Percentiles rank a stretch among this genome's conserved stretches.
phyloP scores from a whole-genome alignment of 2,797 vertebrate genomes.

The Enteromius radiatus region DNA sequence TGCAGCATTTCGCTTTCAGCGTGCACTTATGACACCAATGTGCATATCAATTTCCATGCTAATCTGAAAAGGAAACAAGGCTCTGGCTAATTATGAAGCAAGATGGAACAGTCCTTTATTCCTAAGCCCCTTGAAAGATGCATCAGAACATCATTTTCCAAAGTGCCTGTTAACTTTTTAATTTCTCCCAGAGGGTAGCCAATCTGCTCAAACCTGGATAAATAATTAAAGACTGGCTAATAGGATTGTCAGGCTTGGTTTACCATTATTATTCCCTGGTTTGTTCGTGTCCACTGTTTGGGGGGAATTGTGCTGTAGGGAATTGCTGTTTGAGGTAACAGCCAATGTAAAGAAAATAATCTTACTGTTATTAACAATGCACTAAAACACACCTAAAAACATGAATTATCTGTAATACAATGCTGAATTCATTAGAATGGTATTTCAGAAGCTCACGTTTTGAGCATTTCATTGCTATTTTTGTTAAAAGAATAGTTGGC shows the following conservation, averaged over 20 bases:
- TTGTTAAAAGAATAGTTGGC: background rate
- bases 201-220: conserved; percentile 54
- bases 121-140: conserved; percentile 37
- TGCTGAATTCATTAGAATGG: background rate
- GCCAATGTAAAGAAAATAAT: background rate
- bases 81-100: conserved; percentile 44
- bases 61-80: conserved; percentile 43
- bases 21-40: conserved; percentile 27
- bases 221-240: conserved; percentile 53
- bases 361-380: background rate
- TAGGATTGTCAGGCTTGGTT: conserved; percentile 54
- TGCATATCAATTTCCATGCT: conserved; percentile 31
- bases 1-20: background rate
- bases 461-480: background rate
- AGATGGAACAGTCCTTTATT: conserved; percentile 32
- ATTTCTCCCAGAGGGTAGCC: conserved; percentile 54
- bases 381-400: background rate
- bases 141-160: conserved; percentile 47
- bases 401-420: background rate
- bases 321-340: conserved; percentile 31
- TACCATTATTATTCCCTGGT: conserved; percentile 48
- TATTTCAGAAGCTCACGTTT: background rate
- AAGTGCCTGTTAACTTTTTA: conserved; percentile 56
- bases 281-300: conserved; percentile 44
- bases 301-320: conserved; percentile 22